Evolutionary conservation across 1,140 invertebrate genomes (phyloP).

Genomic region (Leptonema lineaticorne): DNA sequence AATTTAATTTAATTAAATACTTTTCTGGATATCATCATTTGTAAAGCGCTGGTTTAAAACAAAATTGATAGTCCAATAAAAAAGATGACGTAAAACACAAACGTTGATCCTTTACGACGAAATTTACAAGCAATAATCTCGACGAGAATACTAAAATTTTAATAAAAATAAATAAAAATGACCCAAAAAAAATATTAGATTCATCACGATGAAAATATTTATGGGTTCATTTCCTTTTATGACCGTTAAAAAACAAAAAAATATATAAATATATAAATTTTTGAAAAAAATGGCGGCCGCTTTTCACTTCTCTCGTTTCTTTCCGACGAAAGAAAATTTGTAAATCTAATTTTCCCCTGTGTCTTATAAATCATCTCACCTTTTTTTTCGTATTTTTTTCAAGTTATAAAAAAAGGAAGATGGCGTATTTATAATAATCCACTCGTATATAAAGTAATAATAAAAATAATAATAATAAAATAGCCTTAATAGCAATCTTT

Average conservation of each 20-base stretch:
- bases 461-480: background rate
- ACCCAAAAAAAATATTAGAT: background rate
- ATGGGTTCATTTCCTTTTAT: conserved; percentile 18
- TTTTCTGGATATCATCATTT: too few relatives aligned
- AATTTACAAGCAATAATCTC: too few relatives aligned
- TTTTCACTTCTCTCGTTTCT: background rate
- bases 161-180: too few relatives aligned
- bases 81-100: too few relatives aligned
- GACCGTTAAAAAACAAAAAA: background rate
- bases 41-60: too few relatives aligned
- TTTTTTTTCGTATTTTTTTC: background rate
- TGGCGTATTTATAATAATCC: too few relatives aligned
- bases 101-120: too few relatives aligned
- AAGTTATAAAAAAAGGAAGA: background rate
- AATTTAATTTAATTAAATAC: too few relatives aligned
- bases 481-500: background rate
- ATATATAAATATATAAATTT: too few relatives aligned
- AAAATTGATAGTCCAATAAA: too few relatives aligned
- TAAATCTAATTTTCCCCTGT: conserved; percentile 15
- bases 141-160: too few relatives aligned
- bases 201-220: conserved; percentile 14
- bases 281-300: background rate
- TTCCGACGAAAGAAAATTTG: conserved; percentile 9
- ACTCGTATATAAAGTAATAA: background rate
- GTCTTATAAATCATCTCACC: conserved; percentile 20